Percentiles rank a stretch among this genome's conserved stretches.
phyloP scores from a whole-genome alignment of 2,888 invertebrate genomes.

The Netelia inedita region DNA sequence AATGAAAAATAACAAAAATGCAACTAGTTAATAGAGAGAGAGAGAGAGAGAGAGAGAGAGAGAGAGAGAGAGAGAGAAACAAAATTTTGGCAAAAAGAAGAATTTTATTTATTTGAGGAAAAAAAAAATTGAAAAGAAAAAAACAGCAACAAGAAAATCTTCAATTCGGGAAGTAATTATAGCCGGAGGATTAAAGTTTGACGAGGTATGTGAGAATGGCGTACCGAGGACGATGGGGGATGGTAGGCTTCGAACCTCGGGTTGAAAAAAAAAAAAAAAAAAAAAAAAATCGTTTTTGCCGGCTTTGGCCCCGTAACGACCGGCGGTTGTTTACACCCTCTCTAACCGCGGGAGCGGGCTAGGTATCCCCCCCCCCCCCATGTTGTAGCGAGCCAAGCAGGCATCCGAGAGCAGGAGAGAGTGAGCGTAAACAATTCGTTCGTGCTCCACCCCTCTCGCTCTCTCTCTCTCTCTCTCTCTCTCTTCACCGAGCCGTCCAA shows the following conservation, averaged over 20 bases:
- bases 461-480: conserved; percentile 34
- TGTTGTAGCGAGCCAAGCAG: conserved; percentile 1
- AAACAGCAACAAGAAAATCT: no score
- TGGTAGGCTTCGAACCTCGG: no score
- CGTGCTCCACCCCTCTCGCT: conserved; percentile 33
- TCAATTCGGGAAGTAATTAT: no score
- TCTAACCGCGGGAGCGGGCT: conserved; percentile 6
- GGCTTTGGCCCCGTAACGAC: conserved; percentile 51
- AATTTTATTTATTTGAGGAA: not conserved
- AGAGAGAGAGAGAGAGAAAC: no score
- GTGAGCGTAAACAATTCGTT: conserved; percentile 62
- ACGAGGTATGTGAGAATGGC: no score
- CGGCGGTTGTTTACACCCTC: conserved; percentile 53
- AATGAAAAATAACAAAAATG: no score
- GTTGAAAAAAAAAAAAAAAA: not conserved
- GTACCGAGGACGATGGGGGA: no score
- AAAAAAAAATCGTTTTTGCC: conserved; percentile 45
- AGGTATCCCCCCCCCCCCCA: not conserved
- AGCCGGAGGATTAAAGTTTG: no score
- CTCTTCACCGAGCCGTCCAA: conserved; percentile 12
- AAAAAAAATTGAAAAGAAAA: not conserved
- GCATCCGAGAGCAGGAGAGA: conserved; percentile 47
- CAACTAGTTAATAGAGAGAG: no score
- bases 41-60: no score
- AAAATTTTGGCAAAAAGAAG: no score